These are phyloP conservation scores for Drosophila lini DNA, from an alignment of 1,140 invertebrate genomes.

Conservation along the genomic window DNA sequence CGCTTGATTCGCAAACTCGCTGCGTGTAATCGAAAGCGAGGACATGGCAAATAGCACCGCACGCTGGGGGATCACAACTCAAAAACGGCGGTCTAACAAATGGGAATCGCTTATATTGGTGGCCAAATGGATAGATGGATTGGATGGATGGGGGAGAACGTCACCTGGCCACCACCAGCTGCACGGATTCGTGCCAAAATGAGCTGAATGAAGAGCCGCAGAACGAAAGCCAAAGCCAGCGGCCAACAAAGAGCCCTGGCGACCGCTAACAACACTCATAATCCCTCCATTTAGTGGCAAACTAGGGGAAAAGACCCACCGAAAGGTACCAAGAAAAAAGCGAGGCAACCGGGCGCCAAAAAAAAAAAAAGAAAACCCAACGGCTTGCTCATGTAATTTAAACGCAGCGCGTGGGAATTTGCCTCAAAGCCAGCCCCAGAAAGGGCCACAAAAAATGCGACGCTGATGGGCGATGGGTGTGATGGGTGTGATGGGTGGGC, in stretches of 20 bases:
- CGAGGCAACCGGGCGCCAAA: conserved; percentile 15
- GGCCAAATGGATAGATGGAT: conserved; percentile 37
- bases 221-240: conserved; percentile 30
- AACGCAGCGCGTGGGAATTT: conserved; percentile 68
- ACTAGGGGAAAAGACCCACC: conserved; percentile 44
- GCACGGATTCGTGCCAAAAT: conserved; percentile 52
- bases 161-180: conserved; percentile 4
- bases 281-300: conserved; percentile 75
- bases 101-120: conserved; percentile 61
- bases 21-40: conserved; percentile 40
- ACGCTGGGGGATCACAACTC: conserved; percentile 31
- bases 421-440: conserved; percentile 25
- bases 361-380: background rate
- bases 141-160: conserved; percentile 13
- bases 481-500: conserved; percentile 19
- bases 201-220: conserved; percentile 36
- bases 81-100: conserved; percentile 42
- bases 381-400: conserved; percentile 67
- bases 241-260: conserved; percentile 41
- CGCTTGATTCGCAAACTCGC: conserved; percentile 25
- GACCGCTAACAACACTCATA: conserved; percentile 80
- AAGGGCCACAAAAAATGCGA: conserved; percentile 37
- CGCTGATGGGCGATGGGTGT: conserved; percentile 20
- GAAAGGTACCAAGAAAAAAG: conserved; percentile 18
- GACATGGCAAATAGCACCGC: conserved; percentile 22